Percentiles rank a stretch among this genome's conserved stretches.
phyloP scores from a whole-genome alignment of 2,888 invertebrate species.

The Parascotia fuliginaria region DNA sequence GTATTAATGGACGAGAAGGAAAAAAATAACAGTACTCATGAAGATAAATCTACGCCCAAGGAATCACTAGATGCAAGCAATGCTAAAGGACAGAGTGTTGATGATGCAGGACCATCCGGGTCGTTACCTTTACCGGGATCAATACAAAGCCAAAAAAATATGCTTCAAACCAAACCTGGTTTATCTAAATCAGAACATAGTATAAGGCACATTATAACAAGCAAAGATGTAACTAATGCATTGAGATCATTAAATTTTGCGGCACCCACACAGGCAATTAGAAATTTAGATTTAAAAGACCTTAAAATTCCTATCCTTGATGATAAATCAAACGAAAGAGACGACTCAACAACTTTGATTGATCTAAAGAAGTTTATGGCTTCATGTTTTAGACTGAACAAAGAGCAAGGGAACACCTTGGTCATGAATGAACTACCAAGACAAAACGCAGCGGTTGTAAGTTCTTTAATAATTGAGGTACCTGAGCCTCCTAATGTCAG shows the following conservation, averaged over 20 bases:
- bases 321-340: constrained; percentile 39
- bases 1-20: constrained; percentile 73
- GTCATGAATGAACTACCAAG: constrained; percentile 52
- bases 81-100: constrained; percentile 34
- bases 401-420: constrained; percentile 48
- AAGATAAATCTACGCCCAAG: constrained; percentile 49
- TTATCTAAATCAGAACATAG: constrained; percentile 79
- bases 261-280: constrained; percentile 45
- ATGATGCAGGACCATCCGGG: constrained; percentile 75
- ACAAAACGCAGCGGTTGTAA: constrained; percentile 48
- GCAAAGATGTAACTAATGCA: constrained; percentile 70
- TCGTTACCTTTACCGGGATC: constrained; percentile 64
- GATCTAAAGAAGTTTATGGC: constrained; percentile 75
- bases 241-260: constrained; percentile 68
- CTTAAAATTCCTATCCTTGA: constrained; percentile 60
- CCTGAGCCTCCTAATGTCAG: constrained; percentile 51
- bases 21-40: constrained; percentile 48
- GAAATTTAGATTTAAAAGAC: constrained; percentile 57
- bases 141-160: constrained; percentile 44
- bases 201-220: constrained; percentile 69
- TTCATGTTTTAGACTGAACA: constrained; percentile 70
- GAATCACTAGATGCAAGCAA: constrained; percentile 38
- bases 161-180: constrained; percentile 52
- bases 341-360: constrained; percentile 59
- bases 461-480: constrained; percentile 17